A percentile compares a stretch with the other conserved stretches of the same genome.
Evolutionary conservation across 2,797 vertebrate genomes (phyloP).

Genomic region (Gadopsis bispinosus): DNA sequence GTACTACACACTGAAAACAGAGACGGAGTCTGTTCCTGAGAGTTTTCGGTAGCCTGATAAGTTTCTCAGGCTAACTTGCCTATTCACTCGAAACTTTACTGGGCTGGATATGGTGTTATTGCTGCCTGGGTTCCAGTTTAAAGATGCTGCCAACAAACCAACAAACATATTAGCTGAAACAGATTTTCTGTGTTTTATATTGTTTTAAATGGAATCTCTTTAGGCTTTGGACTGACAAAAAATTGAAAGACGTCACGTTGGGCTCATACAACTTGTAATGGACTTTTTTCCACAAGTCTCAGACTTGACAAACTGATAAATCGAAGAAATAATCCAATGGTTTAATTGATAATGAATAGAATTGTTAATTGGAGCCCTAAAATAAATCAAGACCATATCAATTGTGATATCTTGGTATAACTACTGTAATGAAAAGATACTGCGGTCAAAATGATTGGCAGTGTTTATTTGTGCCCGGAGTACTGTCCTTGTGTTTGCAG

Average conservation of each 20-base stretch:
- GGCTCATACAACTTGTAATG: background rate
- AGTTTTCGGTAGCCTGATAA: conserved; percentile 1
- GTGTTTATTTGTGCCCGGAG: background rate
- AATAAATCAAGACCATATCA: background rate
- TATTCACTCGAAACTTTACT: conserved; percentile 1
- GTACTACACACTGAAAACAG: background rate
- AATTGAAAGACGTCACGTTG: background rate
- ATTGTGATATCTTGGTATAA: conserved; percentile 10
- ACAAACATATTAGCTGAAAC: background rate
- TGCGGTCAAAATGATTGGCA: background rate
- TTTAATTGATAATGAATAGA: background rate
- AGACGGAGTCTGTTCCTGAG: conserved; percentile 25
- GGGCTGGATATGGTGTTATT: background rate
- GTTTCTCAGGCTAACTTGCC: conserved; percentile 3
- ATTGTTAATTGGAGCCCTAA: background rate
- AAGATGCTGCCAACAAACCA: background rate
- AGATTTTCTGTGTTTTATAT: background rate
- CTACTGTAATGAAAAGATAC: background rate
- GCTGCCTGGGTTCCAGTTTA: background rate
- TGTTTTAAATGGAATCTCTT: background rate
- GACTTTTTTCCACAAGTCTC: background rate
- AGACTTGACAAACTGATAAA: background rate
- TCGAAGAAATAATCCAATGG: background rate
- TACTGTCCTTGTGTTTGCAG: background rate
- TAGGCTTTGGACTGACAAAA: background rate